Percentiles rank a stretch among this genome's conserved stretches.
phyloP scores from a whole-genome alignment of 2,113 vertebrate genomes.

The Notechis scutatus region DNA sequence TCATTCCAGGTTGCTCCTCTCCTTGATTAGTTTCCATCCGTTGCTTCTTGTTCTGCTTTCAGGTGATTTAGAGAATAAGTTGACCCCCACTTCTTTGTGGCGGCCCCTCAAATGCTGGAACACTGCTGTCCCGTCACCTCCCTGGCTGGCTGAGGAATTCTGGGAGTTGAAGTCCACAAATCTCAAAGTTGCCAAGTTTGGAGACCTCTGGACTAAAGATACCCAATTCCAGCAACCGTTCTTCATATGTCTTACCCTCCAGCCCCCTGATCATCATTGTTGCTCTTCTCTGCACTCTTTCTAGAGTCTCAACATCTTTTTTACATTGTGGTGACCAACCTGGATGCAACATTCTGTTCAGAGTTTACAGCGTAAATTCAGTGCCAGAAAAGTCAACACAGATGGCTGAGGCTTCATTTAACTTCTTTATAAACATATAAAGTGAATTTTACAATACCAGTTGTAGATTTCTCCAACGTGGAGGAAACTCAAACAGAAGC shows the following conservation, averaged over 20 bases:
- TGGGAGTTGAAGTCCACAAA: no score
- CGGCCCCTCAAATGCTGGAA: neutral
- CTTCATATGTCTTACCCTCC: neutral
- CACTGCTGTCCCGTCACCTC: fast-evolving
- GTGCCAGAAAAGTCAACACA: no score
- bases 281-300: neutral
- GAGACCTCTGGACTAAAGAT: neutral
- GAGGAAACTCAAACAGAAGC: no score
- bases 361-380: no score
- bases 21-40: neutral
- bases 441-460: no score
- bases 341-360: neutral
- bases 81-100: neutral
- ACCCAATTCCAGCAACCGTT: neutral
- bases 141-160: no score
- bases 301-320: neutral
- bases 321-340: neutral
- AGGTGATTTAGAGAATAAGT: neutral
- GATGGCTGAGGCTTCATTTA: no score
- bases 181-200: no score
- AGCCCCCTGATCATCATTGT: neutral
- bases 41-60: neutral
- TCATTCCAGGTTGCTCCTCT: neutral
- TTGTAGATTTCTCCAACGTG: no score
- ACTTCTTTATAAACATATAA: no score